Evolutionary conservation across 2,113 vertebrate species (phyloP).

Genomic region (Ahaetulla prasina): DNA sequence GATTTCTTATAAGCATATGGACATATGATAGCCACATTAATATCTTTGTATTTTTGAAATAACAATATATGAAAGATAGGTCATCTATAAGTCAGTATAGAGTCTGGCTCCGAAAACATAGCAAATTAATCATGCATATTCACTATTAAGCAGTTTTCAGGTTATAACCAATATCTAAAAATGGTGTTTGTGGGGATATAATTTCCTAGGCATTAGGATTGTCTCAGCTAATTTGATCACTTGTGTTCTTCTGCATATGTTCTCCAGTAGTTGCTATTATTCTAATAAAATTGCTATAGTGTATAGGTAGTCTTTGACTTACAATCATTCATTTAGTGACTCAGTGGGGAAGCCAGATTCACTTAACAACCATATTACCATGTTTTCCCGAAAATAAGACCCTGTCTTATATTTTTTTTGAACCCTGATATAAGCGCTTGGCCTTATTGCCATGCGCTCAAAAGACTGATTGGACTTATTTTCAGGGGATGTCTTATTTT

Average conservation of each 20-base stretch:
- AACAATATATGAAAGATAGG: not conserved
- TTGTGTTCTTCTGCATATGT: not conserved
- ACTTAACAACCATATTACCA: not conserved
- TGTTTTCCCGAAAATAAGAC: too few species aligned
- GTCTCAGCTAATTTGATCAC: not conserved
- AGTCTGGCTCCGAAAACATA: not conserved
- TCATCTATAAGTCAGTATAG: not conserved
- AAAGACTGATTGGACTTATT: too few species aligned
- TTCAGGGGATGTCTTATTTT: too few species aligned
- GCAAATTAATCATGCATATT: not conserved
- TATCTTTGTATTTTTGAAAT: not conserved
- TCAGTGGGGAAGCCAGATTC: not conserved
- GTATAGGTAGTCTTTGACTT: not conserved
- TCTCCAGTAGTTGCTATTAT: not conserved
- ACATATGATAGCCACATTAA: not conserved
- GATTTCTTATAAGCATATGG: not conserved
- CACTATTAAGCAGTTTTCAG: not conserved
- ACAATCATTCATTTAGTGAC: not conserved
- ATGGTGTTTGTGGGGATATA: not conserved
- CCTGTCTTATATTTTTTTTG: too few species aligned
- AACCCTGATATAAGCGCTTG: too few species aligned
- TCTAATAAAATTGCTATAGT: not conserved
- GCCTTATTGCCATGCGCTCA: too few species aligned
- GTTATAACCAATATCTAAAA: not conserved
- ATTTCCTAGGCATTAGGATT: not conserved